Percentiles rank a stretch among this genome's conserved stretches.
These are phyloP conservation scores for Aptenodytes forsteri DNA, from an alignment of 2,113 vertebrate species.

Conservation along the genomic window DNA sequence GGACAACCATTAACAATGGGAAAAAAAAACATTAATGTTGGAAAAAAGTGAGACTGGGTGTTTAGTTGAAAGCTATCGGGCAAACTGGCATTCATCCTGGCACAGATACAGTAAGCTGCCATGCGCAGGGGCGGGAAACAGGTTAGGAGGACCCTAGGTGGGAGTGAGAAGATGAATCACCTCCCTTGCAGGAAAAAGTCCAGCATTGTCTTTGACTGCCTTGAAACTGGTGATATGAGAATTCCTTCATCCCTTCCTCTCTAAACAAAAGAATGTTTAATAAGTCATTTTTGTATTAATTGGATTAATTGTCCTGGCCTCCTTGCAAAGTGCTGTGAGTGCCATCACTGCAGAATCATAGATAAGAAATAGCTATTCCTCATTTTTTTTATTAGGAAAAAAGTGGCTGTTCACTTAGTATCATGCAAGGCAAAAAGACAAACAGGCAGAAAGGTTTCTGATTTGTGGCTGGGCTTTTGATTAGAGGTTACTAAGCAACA, in stretches of 20 bases:
- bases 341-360: not conserved
- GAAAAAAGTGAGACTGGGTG: not conserved
- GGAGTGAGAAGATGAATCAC: not conserved
- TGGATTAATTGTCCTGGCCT: not conserved
- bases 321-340: not conserved
- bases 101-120: not conserved
- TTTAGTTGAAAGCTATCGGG: not conserved
- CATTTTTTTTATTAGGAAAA: not conserved
- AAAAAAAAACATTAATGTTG: not conserved
- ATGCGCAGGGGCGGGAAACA: not conserved
- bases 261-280: not conserved
- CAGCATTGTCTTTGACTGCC: not conserved
- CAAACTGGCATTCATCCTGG: not conserved
- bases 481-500: constrained; percentile 25
- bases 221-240: not conserved
- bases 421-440: not conserved
- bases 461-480: not conserved
- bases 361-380: not conserved
- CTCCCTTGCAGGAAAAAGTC: not conserved
- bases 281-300: not conserved
- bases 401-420: not conserved
- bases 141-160: not conserved
- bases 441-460: not conserved
- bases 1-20: not conserved
- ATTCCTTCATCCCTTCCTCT: not conserved